These are phyloP conservation scores for Pristiophorus japonicus DNA, from an alignment of 2,113 vertebrate species.

Conservation along the genomic window DNA sequence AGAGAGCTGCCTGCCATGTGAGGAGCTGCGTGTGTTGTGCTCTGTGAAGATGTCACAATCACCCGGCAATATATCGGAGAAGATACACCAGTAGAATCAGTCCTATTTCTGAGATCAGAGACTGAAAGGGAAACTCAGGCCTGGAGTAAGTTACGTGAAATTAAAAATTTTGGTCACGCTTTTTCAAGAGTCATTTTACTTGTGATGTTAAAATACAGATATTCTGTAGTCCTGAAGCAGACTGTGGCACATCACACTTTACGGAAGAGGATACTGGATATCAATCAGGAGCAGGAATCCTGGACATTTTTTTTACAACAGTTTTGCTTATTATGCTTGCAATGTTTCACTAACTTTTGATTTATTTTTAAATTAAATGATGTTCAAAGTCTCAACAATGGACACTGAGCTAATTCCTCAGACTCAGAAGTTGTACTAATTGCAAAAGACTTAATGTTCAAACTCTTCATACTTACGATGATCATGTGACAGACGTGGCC, in stretches of 20 bases:
- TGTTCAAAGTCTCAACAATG: background rate
- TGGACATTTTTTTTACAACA: background rate
- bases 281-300: background rate
- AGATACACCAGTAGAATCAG: background rate
- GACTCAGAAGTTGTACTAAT: background rate
- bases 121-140: background rate
- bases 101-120: background rate
- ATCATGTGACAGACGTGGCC: conserved; percentile 81
- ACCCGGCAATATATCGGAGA: background rate
- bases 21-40: no score
- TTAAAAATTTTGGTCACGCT: background rate
- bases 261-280: background rate
- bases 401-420: background rate
- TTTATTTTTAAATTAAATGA: background rate
- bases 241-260: background rate
- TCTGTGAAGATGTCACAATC: no score
- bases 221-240: background rate
- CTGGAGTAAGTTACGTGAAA: background rate
- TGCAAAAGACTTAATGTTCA: background rate
- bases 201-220: background rate
- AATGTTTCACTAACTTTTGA: background rate
- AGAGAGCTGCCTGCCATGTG: no score
- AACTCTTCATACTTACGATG: conserved; percentile 70
- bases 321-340: background rate
- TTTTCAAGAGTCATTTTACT: background rate